Evolutionary conservation across 2,113 vertebrate genomes (phyloP), one percentile per base, ranked within the genome.

Genomic region (Halichoeres trimaculatus): DNA sequence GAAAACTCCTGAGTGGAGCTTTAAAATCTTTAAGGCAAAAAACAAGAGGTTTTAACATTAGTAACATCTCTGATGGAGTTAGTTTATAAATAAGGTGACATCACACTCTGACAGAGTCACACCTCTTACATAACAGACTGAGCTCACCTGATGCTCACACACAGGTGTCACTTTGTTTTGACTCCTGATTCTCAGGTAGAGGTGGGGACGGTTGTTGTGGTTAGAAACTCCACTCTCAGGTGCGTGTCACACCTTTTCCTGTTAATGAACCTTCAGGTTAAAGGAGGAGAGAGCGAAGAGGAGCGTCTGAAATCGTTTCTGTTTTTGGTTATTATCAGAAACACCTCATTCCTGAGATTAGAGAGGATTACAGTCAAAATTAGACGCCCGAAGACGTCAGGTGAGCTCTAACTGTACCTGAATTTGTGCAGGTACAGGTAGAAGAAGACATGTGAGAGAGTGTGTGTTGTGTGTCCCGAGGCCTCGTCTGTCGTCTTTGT

Each of bases 391-490:
- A 58, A 14, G 61, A 72, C 69, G 77, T 80, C 70, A 5, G n/a
- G 63, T 43, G 34, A 54, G 53, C 54, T 16, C 41, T 38, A 51
- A 26, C 4, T 10, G 2, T 3, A 12, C 10, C 13, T 40, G 3
- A 10, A 12, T n/a, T n/a, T n/a, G n/a, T n/a, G n/a, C n/a, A n/a
- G n/a, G n/a, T n/a, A n/a, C n/a, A n/a, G n/a, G n/a, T n/a, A n/a
- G n/a, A n/a, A n/a, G n/a, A n/a, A n/a, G n/a, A n/a, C n/a, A n/a
- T 3, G 10, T 12, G 38, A 3, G 38, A 41, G 5, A 20, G 13
- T 45, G 23, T 34, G 26, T 82, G 73, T 75, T 83, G 70, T 75
- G 73, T 51, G 72, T 85, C 86, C 67, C 8, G 2, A 38, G 74
- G 82, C 68, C 48, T n/a, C n/a, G n/a, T 41, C 73, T 2, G 5